Evolutionary conservation across 2,888 invertebrate species (phyloP), one percentile per base, ranked within the genome.

Genomic region (Hypomecis atomaria): DNA sequence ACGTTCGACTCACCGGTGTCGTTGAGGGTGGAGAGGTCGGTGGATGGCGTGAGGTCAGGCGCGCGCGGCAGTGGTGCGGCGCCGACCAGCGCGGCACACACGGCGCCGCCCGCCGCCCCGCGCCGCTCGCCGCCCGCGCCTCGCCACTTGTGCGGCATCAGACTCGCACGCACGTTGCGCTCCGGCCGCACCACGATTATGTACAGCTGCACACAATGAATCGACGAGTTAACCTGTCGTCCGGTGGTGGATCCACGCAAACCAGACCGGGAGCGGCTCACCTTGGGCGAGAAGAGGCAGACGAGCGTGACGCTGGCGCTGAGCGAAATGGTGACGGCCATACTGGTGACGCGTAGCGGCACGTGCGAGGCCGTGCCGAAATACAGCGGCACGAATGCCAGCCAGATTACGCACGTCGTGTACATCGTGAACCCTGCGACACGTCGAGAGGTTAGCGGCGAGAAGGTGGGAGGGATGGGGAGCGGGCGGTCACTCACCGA

Each of bases 391-490:
- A 99, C 97, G 89, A 99, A 99, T 38, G 99, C 99, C 72, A 98
- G 93, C 99, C 99, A 99, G 82, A 99, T 98, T 67, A 98, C 97
- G 88, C 98, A 98, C 47, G 98, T 99, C 50, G 98, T 98, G 92
- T 98, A 99, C 99, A 99, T 99, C 42, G 99, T 98, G 89, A 99
- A 99, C 66, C 97, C 97, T 97, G 88, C 44, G 7, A 7, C 34
- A n/a, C 53, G 9, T 1, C 3, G 3, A 2, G 57, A 43, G 23
- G 8, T 10, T 1, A 40, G 11, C 7, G 44, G 4, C 37, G 53
- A 61, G 7, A 52, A 38, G 6, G 43, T 1, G 52, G 0, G 59
- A 23, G 38, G 23, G 7, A 33, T 5, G 44, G 6, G 5, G 45
- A 0, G n/a, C 11, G 36, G 0, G 11, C 6, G 0, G 42, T 11